Percentiles rank a stretch among this genome's conserved stretches.
These are phyloP conservation scores for Cladopsammia gracilis DNA, from an alignment of 64 coral and sea anemone species.

Conservation along the genomic window DNA sequence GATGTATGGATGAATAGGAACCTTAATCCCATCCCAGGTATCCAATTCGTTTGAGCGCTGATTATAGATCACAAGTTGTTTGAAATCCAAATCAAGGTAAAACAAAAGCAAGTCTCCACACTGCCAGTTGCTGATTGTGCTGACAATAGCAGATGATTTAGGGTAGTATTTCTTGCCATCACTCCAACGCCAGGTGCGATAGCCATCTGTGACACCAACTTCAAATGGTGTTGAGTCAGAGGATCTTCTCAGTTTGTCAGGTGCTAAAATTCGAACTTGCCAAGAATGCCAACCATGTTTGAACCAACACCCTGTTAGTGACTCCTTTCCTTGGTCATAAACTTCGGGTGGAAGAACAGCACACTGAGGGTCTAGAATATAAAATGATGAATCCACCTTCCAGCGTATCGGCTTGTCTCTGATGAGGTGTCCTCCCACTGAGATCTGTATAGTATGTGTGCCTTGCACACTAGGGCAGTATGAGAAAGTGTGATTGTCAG, in stretches of 20 bases:
- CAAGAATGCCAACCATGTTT: constrained; percentile 31
- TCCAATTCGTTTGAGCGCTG: constrained; percentile 35
- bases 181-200: constrained; percentile 38
- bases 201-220: constrained; percentile 41
- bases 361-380: constrained; percentile 22
- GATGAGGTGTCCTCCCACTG: constrained; percentile 1
- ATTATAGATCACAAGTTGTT: constrained; percentile 50
- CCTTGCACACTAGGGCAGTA: constrained; percentile 1
- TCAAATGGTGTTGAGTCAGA: neutral
- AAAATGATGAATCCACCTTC: constrained; percentile 18
- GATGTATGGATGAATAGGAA: constrained; percentile 35
- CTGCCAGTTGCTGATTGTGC: constrained; percentile 31
- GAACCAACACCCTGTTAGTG: constrained; percentile 42
- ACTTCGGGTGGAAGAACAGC: constrained; percentile 23
- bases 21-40: constrained; percentile 18
- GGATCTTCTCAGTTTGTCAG: constrained; percentile 16
- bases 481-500: constrained; percentile 26
- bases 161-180: constrained; percentile 34
- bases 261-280: constrained; percentile 38
- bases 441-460: constrained; percentile 18
- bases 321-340: constrained; percentile 1
- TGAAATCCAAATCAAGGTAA: constrained; percentile 50
- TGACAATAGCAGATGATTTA: constrained; percentile 24
- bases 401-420: constrained; percentile 11
- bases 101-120: constrained; percentile 40